Evolutionary conservation across 1,140 invertebrate species (phyloP).

Genomic region (Calliphora vicina): DNA sequence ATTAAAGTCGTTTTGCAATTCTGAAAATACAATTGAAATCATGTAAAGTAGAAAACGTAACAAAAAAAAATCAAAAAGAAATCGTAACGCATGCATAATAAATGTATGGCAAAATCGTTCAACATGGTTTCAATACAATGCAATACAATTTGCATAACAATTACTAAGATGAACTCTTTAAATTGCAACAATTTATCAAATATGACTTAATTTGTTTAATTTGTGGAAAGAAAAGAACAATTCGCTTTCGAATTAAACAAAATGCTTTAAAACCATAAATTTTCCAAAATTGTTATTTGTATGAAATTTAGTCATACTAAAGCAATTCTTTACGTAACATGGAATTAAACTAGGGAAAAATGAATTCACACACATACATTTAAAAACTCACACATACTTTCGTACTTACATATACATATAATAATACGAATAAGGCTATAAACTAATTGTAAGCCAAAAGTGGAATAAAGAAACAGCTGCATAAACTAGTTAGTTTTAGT

Average conservation of each 20-base stretch:
- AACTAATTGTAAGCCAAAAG: neutral
- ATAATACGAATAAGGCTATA: neutral
- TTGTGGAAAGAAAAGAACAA: neutral
- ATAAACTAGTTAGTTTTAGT: constrained; percentile 17
- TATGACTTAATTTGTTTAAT: neutral
- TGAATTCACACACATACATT: too few relatives aligned
- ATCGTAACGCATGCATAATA: neutral
- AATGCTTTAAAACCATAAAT: neutral
- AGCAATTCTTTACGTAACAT: neutral
- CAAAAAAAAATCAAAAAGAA: neutral
- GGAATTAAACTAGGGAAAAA: neutral
- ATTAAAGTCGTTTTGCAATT: constrained; percentile 1
- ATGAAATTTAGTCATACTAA: neutral
- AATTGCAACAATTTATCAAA: constrained; percentile 1
- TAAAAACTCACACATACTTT: too few relatives aligned
- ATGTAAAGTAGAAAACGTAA: neutral
- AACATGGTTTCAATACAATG: neutral
- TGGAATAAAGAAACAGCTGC: constrained; percentile 8
- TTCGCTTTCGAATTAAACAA: neutral
- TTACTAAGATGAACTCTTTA: neutral
- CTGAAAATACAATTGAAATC: constrained; percentile 23
- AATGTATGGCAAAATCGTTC: neutral
- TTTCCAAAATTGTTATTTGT: neutral
- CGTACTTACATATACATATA: too few relatives aligned
- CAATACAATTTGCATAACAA: neutral